Evolutionary conservation across 2,113 vertebrate species (phyloP).

Genomic region (Nycticebus coucang): DNA sequence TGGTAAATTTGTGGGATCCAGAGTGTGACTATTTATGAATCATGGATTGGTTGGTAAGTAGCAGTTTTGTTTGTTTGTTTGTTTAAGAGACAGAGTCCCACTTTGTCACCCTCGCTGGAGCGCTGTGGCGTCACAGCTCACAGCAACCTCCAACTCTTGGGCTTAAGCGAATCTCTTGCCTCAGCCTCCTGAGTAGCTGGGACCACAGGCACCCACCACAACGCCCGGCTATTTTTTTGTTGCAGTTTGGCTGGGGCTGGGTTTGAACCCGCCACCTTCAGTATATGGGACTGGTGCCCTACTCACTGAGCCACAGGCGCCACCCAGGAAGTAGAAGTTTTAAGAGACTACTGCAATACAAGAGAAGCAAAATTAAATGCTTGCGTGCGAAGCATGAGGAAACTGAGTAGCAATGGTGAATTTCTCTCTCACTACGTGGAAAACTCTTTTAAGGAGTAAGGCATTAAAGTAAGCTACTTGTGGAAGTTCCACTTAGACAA

Average conservation of each 20-base stretch:
- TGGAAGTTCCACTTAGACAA: neutral
- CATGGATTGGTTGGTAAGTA: neutral
- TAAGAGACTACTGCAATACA: neutral
- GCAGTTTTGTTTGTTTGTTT: neutral
- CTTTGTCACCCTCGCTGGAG: too few species aligned
- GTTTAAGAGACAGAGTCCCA: too few species aligned
- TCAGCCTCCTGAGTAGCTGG: too few species aligned
- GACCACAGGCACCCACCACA: too few species aligned
- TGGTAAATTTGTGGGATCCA: neutral
- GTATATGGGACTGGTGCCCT: too few species aligned
- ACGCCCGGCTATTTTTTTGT: too few species aligned
- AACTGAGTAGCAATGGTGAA: neutral
- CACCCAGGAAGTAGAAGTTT: neutral
- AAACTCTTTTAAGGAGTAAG: neutral
- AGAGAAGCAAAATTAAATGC: neutral
- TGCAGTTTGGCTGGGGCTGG: too few species aligned
- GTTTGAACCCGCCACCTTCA: too few species aligned
- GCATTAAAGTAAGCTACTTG: neutral
- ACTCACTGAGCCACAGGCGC: too few species aligned
- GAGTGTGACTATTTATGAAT: neutral
- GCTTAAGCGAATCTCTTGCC: too few species aligned
- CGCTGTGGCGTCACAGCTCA: too few species aligned
- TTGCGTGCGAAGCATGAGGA: neutral
- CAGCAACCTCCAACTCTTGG: too few species aligned
- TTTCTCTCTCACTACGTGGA: neutral